Evolutionary conservation across 2,113 vertebrate species (phyloP).

Genomic region (Etheostoma cragini): DNA sequence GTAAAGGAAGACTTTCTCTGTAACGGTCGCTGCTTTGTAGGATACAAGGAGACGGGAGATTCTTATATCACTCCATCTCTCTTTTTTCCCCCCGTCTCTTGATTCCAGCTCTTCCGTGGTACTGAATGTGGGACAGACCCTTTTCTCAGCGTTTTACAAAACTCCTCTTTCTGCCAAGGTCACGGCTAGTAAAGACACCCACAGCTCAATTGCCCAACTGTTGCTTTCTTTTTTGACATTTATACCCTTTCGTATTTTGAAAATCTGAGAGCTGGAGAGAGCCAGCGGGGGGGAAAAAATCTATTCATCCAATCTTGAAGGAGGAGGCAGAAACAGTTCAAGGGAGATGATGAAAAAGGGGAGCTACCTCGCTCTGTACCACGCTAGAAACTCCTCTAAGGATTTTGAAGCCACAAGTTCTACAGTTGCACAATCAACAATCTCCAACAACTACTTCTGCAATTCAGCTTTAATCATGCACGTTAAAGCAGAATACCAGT

Average conservation of each 20-base stretch:
- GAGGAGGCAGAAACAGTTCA: constrained; percentile 45
- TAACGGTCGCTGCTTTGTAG: constrained; percentile 27
- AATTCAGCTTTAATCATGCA: not conserved
- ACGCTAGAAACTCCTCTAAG: not conserved
- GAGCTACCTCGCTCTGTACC: constrained; percentile 6
- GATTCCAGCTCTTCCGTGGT: constrained; percentile 35
- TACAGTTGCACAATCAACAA: constrained; percentile 11
- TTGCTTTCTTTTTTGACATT: constrained; percentile 37
- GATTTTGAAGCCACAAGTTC: constrained; percentile 42
- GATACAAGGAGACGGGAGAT: constrained; percentile 13
- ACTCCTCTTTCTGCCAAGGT: constrained; percentile 69
- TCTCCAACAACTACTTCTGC: not conserved
- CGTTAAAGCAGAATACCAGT: not conserved
- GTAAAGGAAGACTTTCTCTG: constrained; percentile 33
- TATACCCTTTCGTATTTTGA: not conserved
- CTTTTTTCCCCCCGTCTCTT: constrained; percentile 18
- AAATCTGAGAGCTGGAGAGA: constrained; percentile 27
- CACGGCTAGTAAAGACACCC: constrained; percentile 56
- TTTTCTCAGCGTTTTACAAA: constrained; percentile 67
- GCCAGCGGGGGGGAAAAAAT: constrained; percentile 21
- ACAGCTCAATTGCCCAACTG: constrained; percentile 49
- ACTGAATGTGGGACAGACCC: constrained; percentile 53
- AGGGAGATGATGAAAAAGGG: constrained; percentile 31
- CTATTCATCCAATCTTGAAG: constrained; percentile 50
- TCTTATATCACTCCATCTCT: constrained; percentile 34